A percentile compares a stretch with the other conserved stretches of the same genome.
phyloP scores from a whole-genome alignment of 2,113 vertebrate species.

The Sardina pilchardus region DNA sequence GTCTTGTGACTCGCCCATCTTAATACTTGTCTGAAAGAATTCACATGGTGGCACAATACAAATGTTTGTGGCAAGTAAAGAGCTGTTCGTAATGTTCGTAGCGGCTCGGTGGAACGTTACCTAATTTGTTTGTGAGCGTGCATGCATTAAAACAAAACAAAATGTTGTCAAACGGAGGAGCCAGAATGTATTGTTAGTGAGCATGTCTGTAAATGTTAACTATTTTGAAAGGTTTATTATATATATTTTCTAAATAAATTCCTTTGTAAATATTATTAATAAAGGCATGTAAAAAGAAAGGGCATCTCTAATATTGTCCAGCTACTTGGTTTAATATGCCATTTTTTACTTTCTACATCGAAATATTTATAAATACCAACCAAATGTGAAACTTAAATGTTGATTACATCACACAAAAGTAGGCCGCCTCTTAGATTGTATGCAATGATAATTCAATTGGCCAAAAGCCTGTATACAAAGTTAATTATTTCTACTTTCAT shows the following conservation, averaged over 20 bases:
- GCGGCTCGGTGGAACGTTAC: background rate
- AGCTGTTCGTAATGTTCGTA: background rate
- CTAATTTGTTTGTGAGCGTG: background rate
- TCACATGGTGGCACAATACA: slow-evolving; percentile 5
- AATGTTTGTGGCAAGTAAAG: background rate
- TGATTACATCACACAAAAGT: slow-evolving; percentile 2
- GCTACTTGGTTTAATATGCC: background rate
- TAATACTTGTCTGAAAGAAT: background rate
- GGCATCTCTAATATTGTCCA: background rate
- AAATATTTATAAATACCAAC: background rate
- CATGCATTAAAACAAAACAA: slow-evolving; percentile 12
- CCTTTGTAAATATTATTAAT: slow-evolving; percentile 67
- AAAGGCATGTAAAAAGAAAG: slow-evolving; percentile 60
- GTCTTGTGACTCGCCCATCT: background rate
- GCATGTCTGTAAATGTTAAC: slow-evolving; percentile 29
- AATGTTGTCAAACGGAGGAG: background rate
- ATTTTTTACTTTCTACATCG: background rate
- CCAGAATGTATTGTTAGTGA: slow-evolving; percentile 8
- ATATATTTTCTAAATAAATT: slow-evolving; percentile 67
- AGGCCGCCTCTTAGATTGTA: background rate
- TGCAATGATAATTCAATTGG: background rate
- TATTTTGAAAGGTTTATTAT: slow-evolving; percentile 40
- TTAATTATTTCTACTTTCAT: background rate
- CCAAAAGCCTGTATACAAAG: background rate
- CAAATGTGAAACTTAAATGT: background rate